These are phyloP conservation scores for Clanis bilineata DNA, from an alignment of 2,888 invertebrate species.

Conservation along the genomic window DNA sequence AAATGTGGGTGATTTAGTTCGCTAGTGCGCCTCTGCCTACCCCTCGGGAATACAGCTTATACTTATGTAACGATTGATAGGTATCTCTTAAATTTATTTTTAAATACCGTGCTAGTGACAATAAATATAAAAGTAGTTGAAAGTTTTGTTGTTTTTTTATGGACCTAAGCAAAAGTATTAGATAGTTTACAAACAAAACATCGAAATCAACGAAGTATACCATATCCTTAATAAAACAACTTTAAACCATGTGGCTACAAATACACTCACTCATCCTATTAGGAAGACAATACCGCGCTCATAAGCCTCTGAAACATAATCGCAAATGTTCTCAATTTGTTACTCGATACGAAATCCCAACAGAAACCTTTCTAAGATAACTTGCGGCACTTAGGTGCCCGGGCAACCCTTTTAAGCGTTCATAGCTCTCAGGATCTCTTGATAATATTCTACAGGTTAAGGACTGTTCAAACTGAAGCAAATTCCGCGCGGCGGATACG, in stretches of 20 bases:
- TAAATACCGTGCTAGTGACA: too few species aligned
- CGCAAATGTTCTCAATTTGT: constrained; percentile 7
- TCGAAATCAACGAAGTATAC: too few species aligned
- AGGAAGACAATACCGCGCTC: not conserved
- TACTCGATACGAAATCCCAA: not conserved
- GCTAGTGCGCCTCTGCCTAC: too few species aligned
- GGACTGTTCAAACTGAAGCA: not conserved
- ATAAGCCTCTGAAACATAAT: constrained; percentile 4
- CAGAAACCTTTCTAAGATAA: not conserved
- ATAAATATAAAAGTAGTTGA: too few species aligned
- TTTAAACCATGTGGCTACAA: not conserved
- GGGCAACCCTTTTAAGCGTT: not conserved
- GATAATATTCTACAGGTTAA: constrained; percentile 3
- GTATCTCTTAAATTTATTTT: too few species aligned
- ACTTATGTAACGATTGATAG: too few species aligned
- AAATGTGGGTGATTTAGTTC: too few species aligned
- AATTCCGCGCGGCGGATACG: not conserved
- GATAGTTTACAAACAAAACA: too few species aligned
- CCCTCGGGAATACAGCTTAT: too few species aligned
- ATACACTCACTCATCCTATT: not conserved
- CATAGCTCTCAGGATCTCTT: not conserved
- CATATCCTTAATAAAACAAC: too few species aligned
- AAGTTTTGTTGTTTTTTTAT: too few species aligned
- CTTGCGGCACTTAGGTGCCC: not conserved
- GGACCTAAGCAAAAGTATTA: too few species aligned